Evolutionary conservation across 2,113 vertebrate genomes (phyloP).

Genomic region (Apaloderma vittatum): DNA sequence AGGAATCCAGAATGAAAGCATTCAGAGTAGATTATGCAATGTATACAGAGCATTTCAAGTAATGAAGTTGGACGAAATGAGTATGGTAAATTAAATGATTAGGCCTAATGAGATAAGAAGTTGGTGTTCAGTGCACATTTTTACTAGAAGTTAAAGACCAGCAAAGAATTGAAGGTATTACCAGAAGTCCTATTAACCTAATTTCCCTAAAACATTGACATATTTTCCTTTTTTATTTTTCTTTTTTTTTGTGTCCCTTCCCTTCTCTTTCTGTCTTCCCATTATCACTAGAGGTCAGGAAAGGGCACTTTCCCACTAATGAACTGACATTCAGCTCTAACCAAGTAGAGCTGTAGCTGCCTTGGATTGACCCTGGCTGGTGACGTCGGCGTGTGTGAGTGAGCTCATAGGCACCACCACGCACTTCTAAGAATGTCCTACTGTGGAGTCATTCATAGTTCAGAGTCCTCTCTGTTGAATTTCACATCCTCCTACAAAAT

Average conservation of each 20-base stretch:
- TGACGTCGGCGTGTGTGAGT: conserved; percentile 14
- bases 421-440: conserved; percentile 33
- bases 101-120: neutral
- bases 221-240: neutral
- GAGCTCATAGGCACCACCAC: conserved; percentile 54
- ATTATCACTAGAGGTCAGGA: neutral
- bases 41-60: neutral
- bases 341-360: neutral
- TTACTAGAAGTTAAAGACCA: neutral
- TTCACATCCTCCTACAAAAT: conserved; percentile 58
- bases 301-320: neutral
- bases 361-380: neutral
- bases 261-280: neutral
- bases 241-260: too few species aligned
- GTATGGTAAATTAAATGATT: neutral
- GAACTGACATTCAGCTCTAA: neutral
- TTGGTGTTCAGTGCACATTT: neutral
- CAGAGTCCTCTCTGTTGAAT: conserved; percentile 39
- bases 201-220: neutral
- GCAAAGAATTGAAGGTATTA: neutral
- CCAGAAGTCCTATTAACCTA: neutral
- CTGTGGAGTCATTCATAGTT: conserved; percentile 43
- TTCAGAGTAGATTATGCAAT: neutral
- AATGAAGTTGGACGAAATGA: neutral
- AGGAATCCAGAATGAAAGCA: neutral